Evolutionary conservation across 2,113 vertebrate species (phyloP), one percentile per base, ranked within the genome.

Genomic region (Symphodus melops): DNA sequence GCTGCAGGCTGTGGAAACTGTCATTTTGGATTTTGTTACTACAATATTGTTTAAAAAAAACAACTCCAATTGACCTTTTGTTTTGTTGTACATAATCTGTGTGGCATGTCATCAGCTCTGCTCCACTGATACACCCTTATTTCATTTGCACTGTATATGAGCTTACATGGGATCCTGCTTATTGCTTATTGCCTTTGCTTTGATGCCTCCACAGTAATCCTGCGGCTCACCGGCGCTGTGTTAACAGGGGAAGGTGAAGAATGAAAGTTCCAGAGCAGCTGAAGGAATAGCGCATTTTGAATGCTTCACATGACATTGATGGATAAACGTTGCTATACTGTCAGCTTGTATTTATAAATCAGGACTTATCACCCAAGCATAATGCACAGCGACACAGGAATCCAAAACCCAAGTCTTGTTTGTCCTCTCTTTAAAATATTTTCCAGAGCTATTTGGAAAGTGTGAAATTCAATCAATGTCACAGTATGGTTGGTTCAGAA

Each of bases 241-340:
- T 82, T 65, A 83, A 86, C 74, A 67, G 73, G 63, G 63, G 8
- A 55, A 77, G 77, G 72, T 58, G 69, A 76, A 70, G 85, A 83
- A 86, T 82, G 75, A 85, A 89, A 74, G 75, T 17, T 72, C 60
- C 56, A 56, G 11, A 72, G 77, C 88, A 88, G 83, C 77, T 86
- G 75, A 54, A 80, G 33, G 68, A 65, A 61, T 25, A 25, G 61
- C 41, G 10, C n/a, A 51, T 33, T 68, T 28, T 65, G 28, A 57
- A 63, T 72, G 56, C 59, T 62, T 69, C 52, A 12, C 63, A 37
- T 86, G 83, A 75, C 83, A 68, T 1, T 79, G 86, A 87, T 81
- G 77, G 76, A 86, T 87, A 57, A 41, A 64, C 75, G n/a, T 70
- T 68, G 51, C 52, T 56, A 0, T 36, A 28, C 49, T 52, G 57